Conservation (phyloP, 2,888 invertebrate genomes). For the Beris morrisii region DNA sequence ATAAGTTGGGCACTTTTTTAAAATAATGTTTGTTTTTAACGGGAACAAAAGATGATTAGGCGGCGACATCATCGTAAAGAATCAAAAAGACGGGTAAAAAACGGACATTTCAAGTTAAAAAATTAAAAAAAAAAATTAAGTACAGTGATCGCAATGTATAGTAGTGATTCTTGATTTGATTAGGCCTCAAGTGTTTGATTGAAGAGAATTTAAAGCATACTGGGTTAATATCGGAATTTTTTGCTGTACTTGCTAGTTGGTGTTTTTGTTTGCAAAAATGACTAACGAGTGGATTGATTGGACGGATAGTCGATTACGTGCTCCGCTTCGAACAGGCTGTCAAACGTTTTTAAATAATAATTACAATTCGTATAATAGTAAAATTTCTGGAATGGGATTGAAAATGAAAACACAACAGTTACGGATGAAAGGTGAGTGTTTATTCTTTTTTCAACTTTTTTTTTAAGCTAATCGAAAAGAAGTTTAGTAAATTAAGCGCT, state of each 20-base stretch:
- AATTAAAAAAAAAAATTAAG: not conserved
- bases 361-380: conserved; percentile 45
- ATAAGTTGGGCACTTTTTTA: too few species aligned
- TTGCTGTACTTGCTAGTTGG: not conserved
- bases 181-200: not conserved
- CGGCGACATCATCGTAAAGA: too few species aligned
- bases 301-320: conserved; percentile 53
- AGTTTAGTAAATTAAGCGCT: too few species aligned
- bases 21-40: too few species aligned
- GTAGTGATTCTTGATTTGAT: not conserved
- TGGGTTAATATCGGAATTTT: too few species aligned
- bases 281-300: conserved; percentile 57
- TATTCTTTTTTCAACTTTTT: not conserved
- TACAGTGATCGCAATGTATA: not conserved
- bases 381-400: conserved; percentile 37
- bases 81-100: too few species aligned
- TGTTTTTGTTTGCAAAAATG: conserved; percentile 43
- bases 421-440: conserved; percentile 41
- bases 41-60: too few species aligned
- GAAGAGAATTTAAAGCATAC: too few species aligned
- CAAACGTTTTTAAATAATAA: conserved; percentile 46
- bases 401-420: conserved; percentile 42
- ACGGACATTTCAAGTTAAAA: not conserved
- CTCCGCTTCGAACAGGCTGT: conserved; percentile 50
- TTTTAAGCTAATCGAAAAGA: too few species aligned